These are phyloP conservation scores for Laticauda colubrina DNA, from an alignment of 2,113 vertebrate species.

Conservation along the genomic window DNA sequence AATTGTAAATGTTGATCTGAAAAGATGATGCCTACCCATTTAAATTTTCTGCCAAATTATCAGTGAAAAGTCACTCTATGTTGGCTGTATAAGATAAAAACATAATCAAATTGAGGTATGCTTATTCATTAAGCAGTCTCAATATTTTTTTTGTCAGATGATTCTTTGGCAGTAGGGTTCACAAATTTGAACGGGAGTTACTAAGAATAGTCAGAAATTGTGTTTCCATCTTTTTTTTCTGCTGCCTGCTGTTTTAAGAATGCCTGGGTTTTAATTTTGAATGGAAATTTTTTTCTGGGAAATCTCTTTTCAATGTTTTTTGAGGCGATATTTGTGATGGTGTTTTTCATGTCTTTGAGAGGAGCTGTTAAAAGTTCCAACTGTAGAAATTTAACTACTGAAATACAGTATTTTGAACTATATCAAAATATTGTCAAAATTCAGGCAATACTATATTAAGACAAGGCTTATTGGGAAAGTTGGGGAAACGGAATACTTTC, in stretches of 20 bases:
- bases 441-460: too few species aligned
- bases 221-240: too few species aligned
- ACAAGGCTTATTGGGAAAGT: too few species aligned
- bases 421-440: too few species aligned
- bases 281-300: too few species aligned
- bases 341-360: too few species aligned
- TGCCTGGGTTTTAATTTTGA: too few species aligned
- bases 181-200: background rate
- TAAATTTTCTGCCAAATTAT: background rate
- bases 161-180: background rate
- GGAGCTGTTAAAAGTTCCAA: background rate
- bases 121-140: background rate
- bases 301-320: too few species aligned
- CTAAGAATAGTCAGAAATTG: background rate
- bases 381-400: background rate
- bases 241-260: too few species aligned
- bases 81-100: background rate
- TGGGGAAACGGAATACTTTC: background rate
- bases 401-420: background rate
- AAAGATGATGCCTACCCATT: background rate
- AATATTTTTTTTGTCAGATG: background rate
- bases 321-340: too few species aligned
- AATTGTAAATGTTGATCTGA: background rate
- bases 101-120: background rate
- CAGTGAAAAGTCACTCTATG: background rate